A percentile compares a stretch with the other conserved stretches of the same genome.
Conservation (phyloP, 1,140 invertebrate genomes). For the Grapholita molesta region DNA sequence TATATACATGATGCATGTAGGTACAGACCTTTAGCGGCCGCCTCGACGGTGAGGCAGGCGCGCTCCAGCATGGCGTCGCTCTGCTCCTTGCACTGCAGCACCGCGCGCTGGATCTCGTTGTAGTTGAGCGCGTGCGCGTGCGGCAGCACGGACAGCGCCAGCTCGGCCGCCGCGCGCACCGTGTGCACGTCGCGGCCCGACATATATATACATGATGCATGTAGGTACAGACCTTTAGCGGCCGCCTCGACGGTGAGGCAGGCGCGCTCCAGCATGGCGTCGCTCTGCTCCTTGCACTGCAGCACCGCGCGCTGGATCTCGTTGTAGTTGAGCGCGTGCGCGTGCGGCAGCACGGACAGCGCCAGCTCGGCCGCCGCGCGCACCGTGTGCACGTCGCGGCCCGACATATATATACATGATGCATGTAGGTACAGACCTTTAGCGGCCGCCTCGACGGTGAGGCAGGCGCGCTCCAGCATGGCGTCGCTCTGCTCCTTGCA, state of each 20-base stretch:
- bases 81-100: conserved; percentile 97
- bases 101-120: conserved; percentile 97
- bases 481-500: conserved; percentile 97
- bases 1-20: no score
- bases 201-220: no score
- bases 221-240: conserved; percentile 85
- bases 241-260: conserved; percentile 97
- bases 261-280: conserved; percentile 96
- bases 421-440: conserved; percentile 83
- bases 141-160: conserved; percentile 95
- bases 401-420: no score
- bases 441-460: conserved; percentile 96
- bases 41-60: conserved; percentile 96
- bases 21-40: conserved; percentile 88
- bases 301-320: conserved; percentile 97
- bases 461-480: conserved; percentile 97
- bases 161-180: conserved; percentile 80
- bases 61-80: conserved; percentile 97
- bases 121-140: conserved; percentile 99
- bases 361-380: conserved; percentile 96
- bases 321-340: conserved; percentile 98
- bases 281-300: conserved; percentile 98
- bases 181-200: neutral
- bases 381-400: no score
- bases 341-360: conserved; percentile 95